Percentiles rank a stretch among this genome's conserved stretches.
phyloP scores from a whole-genome alignment of 2,797 vertebrate genomes.

The Hapalemur alaotrensis region DNA sequence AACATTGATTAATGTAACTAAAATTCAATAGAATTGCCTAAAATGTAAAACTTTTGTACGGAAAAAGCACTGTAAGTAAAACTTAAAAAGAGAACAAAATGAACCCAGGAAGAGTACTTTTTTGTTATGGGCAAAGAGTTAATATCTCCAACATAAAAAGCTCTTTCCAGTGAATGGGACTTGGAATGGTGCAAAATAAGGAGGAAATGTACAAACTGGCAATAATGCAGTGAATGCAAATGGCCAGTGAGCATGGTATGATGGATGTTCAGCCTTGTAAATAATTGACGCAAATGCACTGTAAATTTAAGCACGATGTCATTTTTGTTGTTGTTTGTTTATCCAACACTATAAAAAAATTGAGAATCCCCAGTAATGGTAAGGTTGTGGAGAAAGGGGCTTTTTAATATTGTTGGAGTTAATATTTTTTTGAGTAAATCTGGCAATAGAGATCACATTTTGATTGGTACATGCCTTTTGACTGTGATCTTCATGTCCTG shows the following conservation, averaged over 20 bases:
- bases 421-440: background rate
- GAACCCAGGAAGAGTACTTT: background rate
- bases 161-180: background rate
- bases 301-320: background rate
- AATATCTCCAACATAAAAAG: background rate
- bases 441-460: background rate
- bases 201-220: background rate
- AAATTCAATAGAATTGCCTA: background rate
- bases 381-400: background rate
- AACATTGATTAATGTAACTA: background rate
- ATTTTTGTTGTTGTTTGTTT: background rate
- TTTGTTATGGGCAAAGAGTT: background rate
- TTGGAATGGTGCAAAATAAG: background rate
- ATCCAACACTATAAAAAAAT: background rate
- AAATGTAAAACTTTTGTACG: background rate
- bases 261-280: background rate
- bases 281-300: background rate
- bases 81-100: background rate
- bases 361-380: background rate
- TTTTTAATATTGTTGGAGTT: background rate
- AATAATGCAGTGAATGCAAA: background rate
- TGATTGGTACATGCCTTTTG: background rate
- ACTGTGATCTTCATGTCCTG: background rate
- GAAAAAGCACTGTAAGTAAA: background rate
- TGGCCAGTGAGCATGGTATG: background rate